Evolutionary conservation across 2,113 vertebrate genomes (phyloP).

Genomic region (Cryptomyrus ogoouensis): DNA sequence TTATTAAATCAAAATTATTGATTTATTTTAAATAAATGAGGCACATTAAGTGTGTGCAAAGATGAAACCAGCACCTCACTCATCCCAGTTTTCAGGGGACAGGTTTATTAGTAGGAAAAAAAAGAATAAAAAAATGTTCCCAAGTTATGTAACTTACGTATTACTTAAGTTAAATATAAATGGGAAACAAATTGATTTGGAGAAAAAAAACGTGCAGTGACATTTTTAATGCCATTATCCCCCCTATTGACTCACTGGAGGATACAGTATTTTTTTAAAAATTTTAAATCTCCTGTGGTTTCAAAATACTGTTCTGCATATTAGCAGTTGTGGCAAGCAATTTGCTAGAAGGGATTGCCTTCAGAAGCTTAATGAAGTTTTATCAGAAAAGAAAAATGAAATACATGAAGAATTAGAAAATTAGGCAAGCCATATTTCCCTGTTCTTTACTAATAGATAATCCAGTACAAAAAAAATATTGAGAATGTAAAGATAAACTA

Average conservation of each 20-base stretch:
- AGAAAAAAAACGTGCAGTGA: slow-evolving; percentile 26
- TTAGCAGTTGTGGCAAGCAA: slow-evolving; percentile 29
- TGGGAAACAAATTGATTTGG: slow-evolving; percentile 21
- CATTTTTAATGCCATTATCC: slow-evolving; percentile 33
- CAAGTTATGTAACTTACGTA: background rate
- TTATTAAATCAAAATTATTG: too few species aligned
- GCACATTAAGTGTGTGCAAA: background rate
- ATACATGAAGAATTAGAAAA: background rate
- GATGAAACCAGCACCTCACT: background rate
- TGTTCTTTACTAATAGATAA: background rate
- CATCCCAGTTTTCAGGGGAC: background rate
- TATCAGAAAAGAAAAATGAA: slow-evolving; percentile 16
- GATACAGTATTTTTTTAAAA: slow-evolving; percentile 31
- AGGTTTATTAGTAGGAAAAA: background rate
- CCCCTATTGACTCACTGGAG: slow-evolving; percentile 29
- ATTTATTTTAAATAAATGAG: background rate
- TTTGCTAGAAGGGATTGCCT: slow-evolving; percentile 27
- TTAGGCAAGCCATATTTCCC: background rate
- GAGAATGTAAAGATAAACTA: background rate
- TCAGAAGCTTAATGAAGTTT: slow-evolving; percentile 16
- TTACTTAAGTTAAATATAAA: background rate
- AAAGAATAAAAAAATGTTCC: background rate
- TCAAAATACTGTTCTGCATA: slow-evolving; percentile 35
- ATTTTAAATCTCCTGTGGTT: slow-evolving; percentile 23
- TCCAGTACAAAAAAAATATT: background rate